A percentile compares a stretch with the other conserved stretches of the same genome.
Evolutionary conservation across 64 coral and sea anemone species (phyloP).

Genomic region (Pocillopora damicornis): DNA sequence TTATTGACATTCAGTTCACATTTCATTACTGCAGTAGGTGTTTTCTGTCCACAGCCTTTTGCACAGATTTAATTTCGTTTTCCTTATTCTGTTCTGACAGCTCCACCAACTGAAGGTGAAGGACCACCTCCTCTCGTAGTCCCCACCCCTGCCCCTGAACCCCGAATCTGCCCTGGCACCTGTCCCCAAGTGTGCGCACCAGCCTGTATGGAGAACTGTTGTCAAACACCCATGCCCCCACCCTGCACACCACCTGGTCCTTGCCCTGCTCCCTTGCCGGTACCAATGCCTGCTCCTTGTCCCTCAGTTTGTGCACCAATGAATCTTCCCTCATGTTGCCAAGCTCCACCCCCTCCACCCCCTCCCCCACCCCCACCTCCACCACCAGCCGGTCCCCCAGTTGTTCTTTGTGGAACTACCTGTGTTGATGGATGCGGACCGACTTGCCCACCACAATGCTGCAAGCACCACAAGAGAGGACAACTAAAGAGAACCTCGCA

Average conservation of each 20-base stretch:
- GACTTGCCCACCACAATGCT: conserved; percentile 46
- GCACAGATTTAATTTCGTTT: background rate
- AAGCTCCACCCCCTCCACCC: conserved; percentile 9
- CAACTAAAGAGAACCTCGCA: background rate
- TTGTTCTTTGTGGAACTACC: conserved; percentile 13
- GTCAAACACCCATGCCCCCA: conserved; percentile 51
- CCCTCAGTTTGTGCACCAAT: conserved; percentile 58
- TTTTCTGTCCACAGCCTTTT: background rate
- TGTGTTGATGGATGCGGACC: conserved; percentile 32
- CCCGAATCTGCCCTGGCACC: conserved; percentile 62
- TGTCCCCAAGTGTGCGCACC: conserved; percentile 90
- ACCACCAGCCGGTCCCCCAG: background rate
- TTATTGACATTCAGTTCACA: no score
- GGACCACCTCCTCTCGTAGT: conserved; percentile 73
- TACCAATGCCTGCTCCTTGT: conserved; percentile 59
- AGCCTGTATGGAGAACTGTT: conserved; percentile 84
- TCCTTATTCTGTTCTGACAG: conserved; percentile 25
- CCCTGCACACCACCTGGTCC: conserved; percentile 23
- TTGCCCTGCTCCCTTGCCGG: conserved; percentile 35
- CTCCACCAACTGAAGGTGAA: conserved; percentile 53
- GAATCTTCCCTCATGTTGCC: conserved; percentile 40
- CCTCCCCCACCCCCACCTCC: conserved; percentile 33
- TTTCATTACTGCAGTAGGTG: no score
- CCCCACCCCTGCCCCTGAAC: conserved; percentile 47
- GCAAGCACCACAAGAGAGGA: conserved; percentile 43